Evolutionary conservation across 1,140 invertebrate genomes (phyloP), one percentile per base, ranked within the genome.

Genomic region (Ctenoplectra terminalis): DNA sequence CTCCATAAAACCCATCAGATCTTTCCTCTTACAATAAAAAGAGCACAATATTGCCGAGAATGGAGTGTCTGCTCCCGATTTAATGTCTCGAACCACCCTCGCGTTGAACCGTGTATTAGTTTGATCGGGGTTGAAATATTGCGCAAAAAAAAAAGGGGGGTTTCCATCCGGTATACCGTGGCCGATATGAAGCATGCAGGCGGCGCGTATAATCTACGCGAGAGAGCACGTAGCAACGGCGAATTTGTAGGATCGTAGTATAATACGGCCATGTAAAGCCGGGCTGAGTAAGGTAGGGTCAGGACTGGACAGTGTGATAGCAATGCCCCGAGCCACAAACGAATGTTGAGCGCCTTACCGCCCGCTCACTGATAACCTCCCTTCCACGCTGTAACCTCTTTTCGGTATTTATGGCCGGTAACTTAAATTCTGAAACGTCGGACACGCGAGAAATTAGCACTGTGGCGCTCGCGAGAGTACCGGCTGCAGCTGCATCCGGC

Each of bases 261-360:
- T 84, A 81, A 82, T 40, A 52, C 26, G 72, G 31, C 66, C 20
- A n/a, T 82, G 71, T 84, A 84, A 72, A 77, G 43, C 70, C 60
- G 23, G 83, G 31, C 58, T 84, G 84, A 75, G 73, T 63, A 80
- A 72, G 79, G 85, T 87, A 84, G 87, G 89, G 88, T 91, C 88
- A 89, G 85, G 81, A 67, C 86, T 91, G 90, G 90, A 90, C 90
- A 91, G 85, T 73, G 90, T 89, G 91, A 92, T 92, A 92, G 90
- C 86, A 72, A 87, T 73, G 83, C 75, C 82, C 78, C 85, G 71
- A 85, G 87, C 87, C 87, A 89, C 84, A 83, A 87, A 88, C 84
- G 86, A 88, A 84, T 90, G 87, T 90, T 89, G 90, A 92, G 88
- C 90, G 90, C 90, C 89, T 91, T 90, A 91, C 84, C 86, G 88